Conservation (phyloP, 2,113 vertebrate genomes). For the Tachuris rubrigastra region DNA sequence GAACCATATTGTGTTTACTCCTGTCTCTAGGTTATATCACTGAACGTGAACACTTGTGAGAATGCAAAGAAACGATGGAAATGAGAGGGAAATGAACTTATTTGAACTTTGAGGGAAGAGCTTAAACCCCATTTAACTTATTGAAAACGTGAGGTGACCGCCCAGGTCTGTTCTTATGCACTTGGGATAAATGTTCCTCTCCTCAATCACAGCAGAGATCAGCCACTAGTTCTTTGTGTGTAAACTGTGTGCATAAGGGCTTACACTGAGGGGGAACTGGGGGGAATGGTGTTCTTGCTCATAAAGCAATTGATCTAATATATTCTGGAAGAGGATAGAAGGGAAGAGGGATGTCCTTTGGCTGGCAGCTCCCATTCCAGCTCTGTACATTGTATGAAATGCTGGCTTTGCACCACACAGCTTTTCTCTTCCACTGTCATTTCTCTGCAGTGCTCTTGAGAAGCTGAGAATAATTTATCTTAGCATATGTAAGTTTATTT, state of each 20-base stretch:
- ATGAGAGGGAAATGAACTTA: slow-evolving; percentile 38
- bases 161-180: slow-evolving; percentile 31
- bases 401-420: slow-evolving; percentile 48
- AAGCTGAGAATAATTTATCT: slow-evolving; percentile 78
- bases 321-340: slow-evolving; percentile 35
- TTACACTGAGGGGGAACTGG: slow-evolving; percentile 1
- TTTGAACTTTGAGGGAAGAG: slow-evolving; percentile 25
- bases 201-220: slow-evolving; percentile 38
- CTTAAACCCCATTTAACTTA: background rate
- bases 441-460: slow-evolving; percentile 65
- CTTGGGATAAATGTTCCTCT: slow-evolving; percentile 9
- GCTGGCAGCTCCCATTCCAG: slow-evolving; percentile 55
- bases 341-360: slow-evolving; percentile 22
- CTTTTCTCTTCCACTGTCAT: slow-evolving; percentile 27
- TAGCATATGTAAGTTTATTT: slow-evolving; percentile 79
- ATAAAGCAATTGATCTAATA: slow-evolving; percentile 48
- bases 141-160: slow-evolving; percentile 5
- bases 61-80: background rate
- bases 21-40: slow-evolving; percentile 6
- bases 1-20: background rate
- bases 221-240: slow-evolving; percentile 34
- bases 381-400: slow-evolving; percentile 39
- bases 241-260: slow-evolving; percentile 38
- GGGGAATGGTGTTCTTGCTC: slow-evolving; percentile 47
- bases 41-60: background rate